These are phyloP conservation scores for Glaucopsyche alexis DNA, from an alignment of 2,888 invertebrate species.

Conservation along the genomic window DNA sequence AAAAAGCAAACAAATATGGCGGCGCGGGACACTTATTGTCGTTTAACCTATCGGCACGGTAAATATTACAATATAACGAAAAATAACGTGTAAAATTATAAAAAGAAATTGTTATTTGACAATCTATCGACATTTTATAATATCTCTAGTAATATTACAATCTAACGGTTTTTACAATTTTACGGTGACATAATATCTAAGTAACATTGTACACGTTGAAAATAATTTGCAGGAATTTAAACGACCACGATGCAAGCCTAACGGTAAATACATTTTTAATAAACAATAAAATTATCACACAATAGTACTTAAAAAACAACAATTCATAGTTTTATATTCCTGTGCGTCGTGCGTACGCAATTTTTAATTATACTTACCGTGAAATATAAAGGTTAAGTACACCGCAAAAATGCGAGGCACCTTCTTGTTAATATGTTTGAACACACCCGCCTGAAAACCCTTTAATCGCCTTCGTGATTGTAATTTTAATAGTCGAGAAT, in stretches of 20 bases:
- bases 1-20: no score
- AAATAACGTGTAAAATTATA: no score
- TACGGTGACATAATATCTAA: no score
- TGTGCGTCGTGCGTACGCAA: slow-evolving; percentile 48
- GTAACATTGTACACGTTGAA: no score
- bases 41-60: no score
- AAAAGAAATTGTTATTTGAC: no score
- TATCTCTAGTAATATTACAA: no score
- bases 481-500: slow-evolving; percentile 26
- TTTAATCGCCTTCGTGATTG: slow-evolving; percentile 25
- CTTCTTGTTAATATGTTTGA: slow-evolving; percentile 38
- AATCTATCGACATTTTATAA: no score
- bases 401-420: slow-evolving; percentile 48
- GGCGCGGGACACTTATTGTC: no score
- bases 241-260: not conserved
- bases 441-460: slow-evolving; percentile 35
- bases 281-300: slow-evolving; percentile 40
- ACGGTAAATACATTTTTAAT: slow-evolving; percentile 33
- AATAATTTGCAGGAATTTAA: not conserved
- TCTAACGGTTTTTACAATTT: no score
- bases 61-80: no score
- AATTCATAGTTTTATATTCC: slow-evolving; percentile 44
- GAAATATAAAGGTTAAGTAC: slow-evolving; percentile 64
- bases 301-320: slow-evolving; percentile 40
- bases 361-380: slow-evolving; percentile 62